Conservation (phyloP, 1,140 invertebrate genomes). For the Amyelois transitella region DNA sequence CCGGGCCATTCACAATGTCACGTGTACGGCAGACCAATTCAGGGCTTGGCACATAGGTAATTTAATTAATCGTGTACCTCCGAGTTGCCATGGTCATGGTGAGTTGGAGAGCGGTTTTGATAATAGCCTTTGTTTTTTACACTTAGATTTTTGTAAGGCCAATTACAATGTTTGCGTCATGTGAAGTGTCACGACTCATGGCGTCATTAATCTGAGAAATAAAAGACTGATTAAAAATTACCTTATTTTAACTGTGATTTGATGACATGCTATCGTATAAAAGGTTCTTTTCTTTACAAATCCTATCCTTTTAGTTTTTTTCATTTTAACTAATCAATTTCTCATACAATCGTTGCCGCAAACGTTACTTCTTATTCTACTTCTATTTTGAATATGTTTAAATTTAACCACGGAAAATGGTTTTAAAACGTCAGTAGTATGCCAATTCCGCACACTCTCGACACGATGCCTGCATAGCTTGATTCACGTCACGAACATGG, state of each 20-base stretch:
- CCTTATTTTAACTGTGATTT: too few species aligned
- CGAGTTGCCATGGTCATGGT: not conserved
- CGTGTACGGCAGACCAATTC: conserved; percentile 15
- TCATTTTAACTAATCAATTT: too few species aligned
- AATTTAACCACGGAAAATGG: not conserved
- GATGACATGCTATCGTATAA: too few species aligned
- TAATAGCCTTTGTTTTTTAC: not conserved
- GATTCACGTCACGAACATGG: conserved; percentile 69
- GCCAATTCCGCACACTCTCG: not conserved
- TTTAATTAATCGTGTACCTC: conserved; percentile 23
- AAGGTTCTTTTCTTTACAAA: not conserved
- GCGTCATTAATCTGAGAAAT: too few species aligned
- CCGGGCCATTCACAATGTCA: conserved; percentile 11
- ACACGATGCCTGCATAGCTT: conserved; percentile 12
- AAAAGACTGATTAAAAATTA: too few species aligned
- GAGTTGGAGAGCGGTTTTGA: not conserved
- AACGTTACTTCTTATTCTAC: too few species aligned
- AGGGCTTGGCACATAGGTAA: conserved; percentile 19
- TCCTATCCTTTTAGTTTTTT: not conserved
- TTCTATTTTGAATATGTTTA: too few species aligned
- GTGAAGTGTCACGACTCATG: too few species aligned
- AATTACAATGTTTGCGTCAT: too few species aligned
- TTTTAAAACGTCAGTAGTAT: not conserved
- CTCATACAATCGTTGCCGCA: not conserved
- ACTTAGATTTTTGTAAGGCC: not conserved